Conservation (phyloP, 2,113 vertebrate species). For the Epinephelus fuscoguttatus region DNA sequence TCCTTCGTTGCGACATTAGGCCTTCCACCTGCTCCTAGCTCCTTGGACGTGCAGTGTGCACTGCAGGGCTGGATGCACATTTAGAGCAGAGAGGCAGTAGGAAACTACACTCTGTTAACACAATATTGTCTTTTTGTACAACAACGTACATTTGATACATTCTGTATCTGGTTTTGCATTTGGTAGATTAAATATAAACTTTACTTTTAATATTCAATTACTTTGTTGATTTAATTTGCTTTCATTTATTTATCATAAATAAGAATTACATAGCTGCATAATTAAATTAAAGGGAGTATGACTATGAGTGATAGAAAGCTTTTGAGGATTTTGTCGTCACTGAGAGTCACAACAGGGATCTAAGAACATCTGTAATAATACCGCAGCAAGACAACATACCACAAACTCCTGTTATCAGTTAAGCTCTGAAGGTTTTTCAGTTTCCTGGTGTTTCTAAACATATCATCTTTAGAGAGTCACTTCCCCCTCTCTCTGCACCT, state of each 20-base stretch:
- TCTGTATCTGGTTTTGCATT: neutral
- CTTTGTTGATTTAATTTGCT: neutral
- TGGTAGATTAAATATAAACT: neutral
- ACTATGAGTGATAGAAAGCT: neutral
- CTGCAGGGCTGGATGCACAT: too few species aligned
- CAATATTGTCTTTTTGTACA: too few species aligned
- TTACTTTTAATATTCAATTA: neutral
- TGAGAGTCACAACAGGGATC: neutral
- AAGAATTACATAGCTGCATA: neutral
- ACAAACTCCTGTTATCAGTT: constrained; percentile 19
- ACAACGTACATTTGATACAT: too few species aligned
- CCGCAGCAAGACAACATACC: neutral
- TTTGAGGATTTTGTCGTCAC: constrained; percentile 1
- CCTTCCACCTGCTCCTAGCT: too few species aligned
- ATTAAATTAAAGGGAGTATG: neutral
- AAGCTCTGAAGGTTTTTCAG: neutral
- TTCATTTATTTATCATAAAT: neutral
- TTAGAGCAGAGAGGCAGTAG: too few species aligned
- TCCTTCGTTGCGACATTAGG: too few species aligned
- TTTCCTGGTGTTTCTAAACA: constrained; percentile 40
- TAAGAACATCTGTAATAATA: neutral
- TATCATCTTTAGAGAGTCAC: constrained; percentile 14
- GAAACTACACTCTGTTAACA: too few species aligned
- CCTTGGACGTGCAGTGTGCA: too few species aligned
- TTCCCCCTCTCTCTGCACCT: neutral